Percentiles rank a stretch among this genome's conserved stretches.
phyloP scores from a whole-genome alignment of 2,888 invertebrate species.

The Maniola hyperantus region DNA sequence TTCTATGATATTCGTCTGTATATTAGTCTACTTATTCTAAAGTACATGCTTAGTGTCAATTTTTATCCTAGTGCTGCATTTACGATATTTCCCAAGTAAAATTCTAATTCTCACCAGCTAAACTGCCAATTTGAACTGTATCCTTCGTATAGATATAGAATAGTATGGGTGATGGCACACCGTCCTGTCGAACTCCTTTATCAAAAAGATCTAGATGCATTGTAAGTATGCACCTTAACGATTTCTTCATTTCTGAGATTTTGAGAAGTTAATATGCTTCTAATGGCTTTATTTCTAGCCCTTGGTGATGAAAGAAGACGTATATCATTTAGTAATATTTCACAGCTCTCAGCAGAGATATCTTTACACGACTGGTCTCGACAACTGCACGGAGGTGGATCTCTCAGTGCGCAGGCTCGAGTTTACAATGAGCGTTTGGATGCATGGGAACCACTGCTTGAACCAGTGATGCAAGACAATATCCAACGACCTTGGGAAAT shows the following conservation, averaged over 20 bases:
- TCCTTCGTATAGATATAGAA: not conserved
- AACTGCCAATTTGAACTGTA: too few relatives aligned
- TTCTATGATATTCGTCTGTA: not conserved
- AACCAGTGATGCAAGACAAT: slow-evolving; percentile 87
- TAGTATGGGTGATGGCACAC: not conserved
- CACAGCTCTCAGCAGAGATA: slow-evolving; percentile 80
- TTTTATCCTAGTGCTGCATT: too few relatives aligned
- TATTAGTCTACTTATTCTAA: too few relatives aligned
- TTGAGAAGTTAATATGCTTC: too few relatives aligned
- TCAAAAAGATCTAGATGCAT: too few relatives aligned
- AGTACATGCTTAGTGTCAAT: too few relatives aligned
- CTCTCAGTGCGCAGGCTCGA: slow-evolving; percentile 69
- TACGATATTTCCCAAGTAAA: too few relatives aligned
- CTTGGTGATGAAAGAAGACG: not conserved
- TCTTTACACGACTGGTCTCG: slow-evolving; percentile 87
- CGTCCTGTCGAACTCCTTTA: not conserved
- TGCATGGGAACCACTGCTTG: slow-evolving; percentile 93
- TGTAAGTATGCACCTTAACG: too few relatives aligned
- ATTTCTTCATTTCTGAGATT: too few relatives aligned
- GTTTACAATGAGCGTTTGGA: slow-evolving; percentile 87
- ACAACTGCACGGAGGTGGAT: slow-evolving; percentile 73
- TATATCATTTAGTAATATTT: not conserved
- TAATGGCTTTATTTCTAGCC: too few relatives aligned
- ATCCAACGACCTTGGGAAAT: slow-evolving; percentile 88
- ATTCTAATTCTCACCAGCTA: too few relatives aligned